Evolutionary conservation across 2,113 vertebrate species (phyloP).

Genomic region (Rhombomys opimus): DNA sequence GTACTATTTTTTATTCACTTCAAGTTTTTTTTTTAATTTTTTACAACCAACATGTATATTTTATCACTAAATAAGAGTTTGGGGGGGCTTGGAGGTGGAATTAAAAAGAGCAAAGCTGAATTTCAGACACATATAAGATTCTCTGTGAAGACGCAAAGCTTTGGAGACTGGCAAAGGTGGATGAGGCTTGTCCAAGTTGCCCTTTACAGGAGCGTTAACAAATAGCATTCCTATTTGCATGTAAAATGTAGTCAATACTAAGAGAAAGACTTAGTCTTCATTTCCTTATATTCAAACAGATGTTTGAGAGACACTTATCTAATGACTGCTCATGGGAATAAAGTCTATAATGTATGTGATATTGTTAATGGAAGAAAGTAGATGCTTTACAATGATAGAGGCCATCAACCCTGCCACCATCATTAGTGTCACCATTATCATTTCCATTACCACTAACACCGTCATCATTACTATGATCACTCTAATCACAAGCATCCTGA

Average conservation of each 20-base stretch:
- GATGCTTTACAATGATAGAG: not conserved
- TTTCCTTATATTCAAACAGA: not conserved
- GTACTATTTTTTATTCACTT: slow-evolving; percentile 3
- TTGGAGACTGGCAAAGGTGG: not conserved
- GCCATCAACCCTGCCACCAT: too few species aligned
- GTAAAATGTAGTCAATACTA: not conserved
- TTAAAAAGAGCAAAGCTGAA: not conserved
- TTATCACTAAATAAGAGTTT: not conserved
- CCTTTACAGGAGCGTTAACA: not conserved
- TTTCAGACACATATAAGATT: not conserved
- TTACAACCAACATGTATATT: not conserved
- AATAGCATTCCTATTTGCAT: not conserved
- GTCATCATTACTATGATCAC: not conserved
- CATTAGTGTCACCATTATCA: not conserved
- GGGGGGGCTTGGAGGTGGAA: not conserved
- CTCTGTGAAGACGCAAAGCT: not conserved
- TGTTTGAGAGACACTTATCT: not conserved
- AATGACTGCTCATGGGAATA: not conserved
- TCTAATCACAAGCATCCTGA: not conserved
- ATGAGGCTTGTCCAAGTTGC: not conserved
- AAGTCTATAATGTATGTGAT: not conserved
- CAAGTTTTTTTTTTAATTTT: not conserved
- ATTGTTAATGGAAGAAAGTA: not conserved
- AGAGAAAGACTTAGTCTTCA: not conserved
- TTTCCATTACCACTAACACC: not conserved